Percentiles rank a stretch among this genome's conserved stretches.
Evolutionary conservation across 2,113 vertebrate species (phyloP).

Genomic region (Corythornis madagascariensis): DNA sequence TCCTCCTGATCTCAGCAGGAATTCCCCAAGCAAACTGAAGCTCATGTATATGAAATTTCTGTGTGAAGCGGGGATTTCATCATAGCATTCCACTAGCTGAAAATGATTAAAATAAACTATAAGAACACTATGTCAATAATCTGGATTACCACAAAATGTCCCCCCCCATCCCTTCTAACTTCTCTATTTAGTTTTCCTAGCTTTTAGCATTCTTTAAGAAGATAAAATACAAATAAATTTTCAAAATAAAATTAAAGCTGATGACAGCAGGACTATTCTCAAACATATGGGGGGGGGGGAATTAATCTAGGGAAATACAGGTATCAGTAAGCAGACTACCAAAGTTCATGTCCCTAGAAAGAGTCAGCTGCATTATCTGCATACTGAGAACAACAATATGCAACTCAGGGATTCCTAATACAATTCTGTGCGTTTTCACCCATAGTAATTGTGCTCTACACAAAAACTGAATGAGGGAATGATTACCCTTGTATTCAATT

Average conservation of each 20-base stretch:
- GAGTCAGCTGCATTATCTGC: neutral
- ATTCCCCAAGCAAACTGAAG: neutral
- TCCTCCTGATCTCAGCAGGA: neutral
- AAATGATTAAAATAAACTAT: neutral
- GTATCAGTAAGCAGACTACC: neutral
- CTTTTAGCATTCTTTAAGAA: neutral
- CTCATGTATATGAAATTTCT: neutral
- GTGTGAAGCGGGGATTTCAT: neutral
- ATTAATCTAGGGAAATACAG: neutral
- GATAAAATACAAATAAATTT: neutral
- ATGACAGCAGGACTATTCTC: neutral
- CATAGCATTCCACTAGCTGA: neutral
- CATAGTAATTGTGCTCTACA: neutral
- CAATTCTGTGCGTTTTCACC: neutral
- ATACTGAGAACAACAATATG: neutral
- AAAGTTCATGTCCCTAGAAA: neutral
- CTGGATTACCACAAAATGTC: neutral
- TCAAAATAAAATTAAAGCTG: neutral
- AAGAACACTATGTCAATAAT: neutral
- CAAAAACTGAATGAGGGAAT: neutral
- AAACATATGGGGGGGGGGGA: neutral
- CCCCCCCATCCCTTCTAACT: neutral
- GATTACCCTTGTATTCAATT: neutral
- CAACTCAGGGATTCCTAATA: neutral
- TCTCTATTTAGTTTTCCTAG: rapidly evolving